phyloP scores from a whole-genome alignment of 2,113 vertebrate genomes.

The Artemisiospiza belli region DNA sequence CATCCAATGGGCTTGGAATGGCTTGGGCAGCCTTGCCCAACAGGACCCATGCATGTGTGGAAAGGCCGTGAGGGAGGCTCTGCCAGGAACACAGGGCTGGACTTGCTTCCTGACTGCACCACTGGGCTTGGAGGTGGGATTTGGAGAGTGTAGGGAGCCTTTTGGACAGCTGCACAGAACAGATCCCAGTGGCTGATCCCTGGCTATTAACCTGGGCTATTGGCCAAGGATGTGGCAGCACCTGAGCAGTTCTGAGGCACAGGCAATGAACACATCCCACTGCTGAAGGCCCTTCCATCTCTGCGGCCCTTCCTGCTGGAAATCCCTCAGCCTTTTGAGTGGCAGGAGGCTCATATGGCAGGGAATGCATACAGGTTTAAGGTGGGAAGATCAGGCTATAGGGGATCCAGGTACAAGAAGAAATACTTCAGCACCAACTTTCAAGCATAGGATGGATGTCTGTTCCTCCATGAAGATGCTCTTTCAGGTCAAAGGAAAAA shows the following conservation, averaged over 20 bases:
- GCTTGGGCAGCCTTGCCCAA: not conserved
- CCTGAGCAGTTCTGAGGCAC: not conserved
- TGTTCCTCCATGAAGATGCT: not conserved
- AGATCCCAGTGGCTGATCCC: not conserved
- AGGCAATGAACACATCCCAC: not conserved
- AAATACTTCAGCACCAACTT: not conserved
- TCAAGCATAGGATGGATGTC: not conserved
- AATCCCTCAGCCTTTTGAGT: not conserved
- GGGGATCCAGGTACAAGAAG: not conserved
- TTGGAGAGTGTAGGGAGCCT: not conserved
- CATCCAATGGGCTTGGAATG: accelerated
- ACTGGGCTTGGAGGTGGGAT: not conserved
- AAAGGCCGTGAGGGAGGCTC: not conserved
- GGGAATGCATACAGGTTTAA: accelerated
- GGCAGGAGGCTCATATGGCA: not conserved
- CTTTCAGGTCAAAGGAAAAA: not conserved
- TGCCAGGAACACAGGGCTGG: not conserved
- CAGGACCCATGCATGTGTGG: not conserved
- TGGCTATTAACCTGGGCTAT: not conserved
- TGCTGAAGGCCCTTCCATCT: not conserved
- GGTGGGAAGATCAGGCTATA: not conserved
- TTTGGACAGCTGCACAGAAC: not conserved
- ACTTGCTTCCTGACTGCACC: not conserved
- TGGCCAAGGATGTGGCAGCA: not conserved
- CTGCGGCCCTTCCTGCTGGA: not conserved